These are phyloP conservation scores for Physella acuta DNA, from an alignment of 1,140 invertebrate genomes.

Conservation along the genomic window DNA sequence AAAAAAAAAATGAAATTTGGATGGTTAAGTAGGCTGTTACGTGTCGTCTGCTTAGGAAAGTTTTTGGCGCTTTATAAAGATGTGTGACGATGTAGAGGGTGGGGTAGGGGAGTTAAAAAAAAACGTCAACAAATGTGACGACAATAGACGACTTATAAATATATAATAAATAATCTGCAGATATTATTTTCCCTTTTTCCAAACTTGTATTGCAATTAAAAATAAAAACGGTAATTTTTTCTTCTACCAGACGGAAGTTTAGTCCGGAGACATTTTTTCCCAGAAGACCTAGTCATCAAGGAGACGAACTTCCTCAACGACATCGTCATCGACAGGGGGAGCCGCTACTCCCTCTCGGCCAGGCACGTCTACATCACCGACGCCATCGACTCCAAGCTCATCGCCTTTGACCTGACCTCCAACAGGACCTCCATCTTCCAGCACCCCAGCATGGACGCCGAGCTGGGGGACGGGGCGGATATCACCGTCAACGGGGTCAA, in stretches of 20 bases:
- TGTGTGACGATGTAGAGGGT: too few species aligned
- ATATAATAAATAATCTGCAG: too few species aligned
- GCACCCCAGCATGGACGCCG: slow-evolving; percentile 6
- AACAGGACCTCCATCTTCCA: slow-evolving; percentile 2
- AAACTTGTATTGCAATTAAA: too few species aligned
- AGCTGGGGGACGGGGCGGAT: not conserved
- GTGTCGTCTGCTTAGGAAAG: too few species aligned
- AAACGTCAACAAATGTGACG: too few species aligned
- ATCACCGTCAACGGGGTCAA: slow-evolving; percentile 1
- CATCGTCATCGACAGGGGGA: slow-evolving; percentile 18
- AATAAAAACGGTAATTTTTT: too few species aligned
- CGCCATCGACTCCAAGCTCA: slow-evolving; percentile 15
- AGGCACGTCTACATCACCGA: slow-evolving; percentile 21
- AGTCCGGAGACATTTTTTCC: slow-evolving; percentile 10
- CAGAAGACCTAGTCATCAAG: slow-evolving; percentile 3
- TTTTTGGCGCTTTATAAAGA: too few species aligned
- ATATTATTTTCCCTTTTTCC: too few species aligned
- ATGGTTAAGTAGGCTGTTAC: too few species aligned
- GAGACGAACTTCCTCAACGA: slow-evolving; percentile 23
- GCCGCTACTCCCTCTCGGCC: not conserved
- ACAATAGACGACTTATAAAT: too few species aligned
- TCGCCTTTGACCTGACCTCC: slow-evolving; percentile 1
- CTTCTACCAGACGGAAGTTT: slow-evolving; percentile 3
- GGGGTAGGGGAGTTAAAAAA: too few species aligned
- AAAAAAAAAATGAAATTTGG: too few species aligned